A percentile compares a stretch with the other conserved stretches of the same genome.
Conservation (phyloP, 2,113 vertebrate genomes). For the Sinocyclocheilus anophthalmus region DNA sequence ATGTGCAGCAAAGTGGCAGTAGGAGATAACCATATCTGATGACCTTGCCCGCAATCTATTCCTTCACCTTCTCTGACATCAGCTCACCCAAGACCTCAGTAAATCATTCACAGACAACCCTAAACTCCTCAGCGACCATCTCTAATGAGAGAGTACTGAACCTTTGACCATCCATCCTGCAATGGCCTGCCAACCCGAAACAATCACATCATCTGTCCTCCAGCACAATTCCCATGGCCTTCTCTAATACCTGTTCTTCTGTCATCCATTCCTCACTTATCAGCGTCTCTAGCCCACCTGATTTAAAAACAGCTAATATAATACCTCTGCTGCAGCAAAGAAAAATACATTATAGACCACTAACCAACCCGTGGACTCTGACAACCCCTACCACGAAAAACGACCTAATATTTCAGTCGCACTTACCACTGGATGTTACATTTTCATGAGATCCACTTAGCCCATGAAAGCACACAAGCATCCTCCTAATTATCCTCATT, state of each 20-base stretch:
- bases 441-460: conserved; percentile 35
- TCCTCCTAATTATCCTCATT: conserved; percentile 2
- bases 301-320: neutral
- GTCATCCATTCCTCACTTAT: neutral
- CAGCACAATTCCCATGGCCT: neutral
- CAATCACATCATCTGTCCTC: conserved; percentile 12
- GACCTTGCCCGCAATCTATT: neutral
- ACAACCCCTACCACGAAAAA: neutral
- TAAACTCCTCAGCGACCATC: neutral
- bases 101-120: conserved; percentile 37
- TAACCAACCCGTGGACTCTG: neutral
- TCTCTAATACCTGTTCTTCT: conserved; percentile 1
- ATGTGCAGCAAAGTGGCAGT: neutral
- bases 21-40: neutral
- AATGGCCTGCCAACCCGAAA: conserved; percentile 1
- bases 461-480: conserved; percentile 35
- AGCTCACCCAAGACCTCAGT: conserved; percentile 11
- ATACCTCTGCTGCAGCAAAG: neutral
- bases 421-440: neutral
- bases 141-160: conserved; percentile 11
- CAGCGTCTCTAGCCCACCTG: neutral
- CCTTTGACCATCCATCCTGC: conserved; percentile 13
- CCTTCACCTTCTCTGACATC: neutral
- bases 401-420: neutral
- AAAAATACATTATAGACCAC: neutral